Conservation (phyloP, 2,888 invertebrate genomes). For the Acronicta leporina region DNA sequence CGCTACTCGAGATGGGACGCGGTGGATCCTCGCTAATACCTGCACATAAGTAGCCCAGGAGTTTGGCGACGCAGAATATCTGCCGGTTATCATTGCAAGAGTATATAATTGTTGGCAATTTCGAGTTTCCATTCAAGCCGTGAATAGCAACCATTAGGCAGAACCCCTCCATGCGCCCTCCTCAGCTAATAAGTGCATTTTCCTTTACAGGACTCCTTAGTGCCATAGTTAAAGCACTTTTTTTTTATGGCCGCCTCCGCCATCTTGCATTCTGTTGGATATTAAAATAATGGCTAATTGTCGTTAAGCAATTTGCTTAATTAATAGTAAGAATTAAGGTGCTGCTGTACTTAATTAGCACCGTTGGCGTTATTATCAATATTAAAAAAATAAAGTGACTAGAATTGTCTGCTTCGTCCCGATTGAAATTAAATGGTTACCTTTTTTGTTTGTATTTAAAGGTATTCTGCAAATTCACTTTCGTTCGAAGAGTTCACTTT, state of each 20-base stretch:
- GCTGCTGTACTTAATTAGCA: slow-evolving; percentile 21
- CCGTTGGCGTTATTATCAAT: slow-evolving; percentile 12
- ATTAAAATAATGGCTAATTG: slow-evolving; percentile 74
- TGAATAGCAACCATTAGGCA: slow-evolving; percentile 88
- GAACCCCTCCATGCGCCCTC: slow-evolving; percentile 82
- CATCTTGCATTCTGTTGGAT: slow-evolving; percentile 66
- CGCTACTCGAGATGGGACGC: slow-evolving; percentile 17
- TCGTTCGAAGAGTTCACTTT: too few relatives aligned
- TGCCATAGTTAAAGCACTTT: slow-evolving; percentile 81
- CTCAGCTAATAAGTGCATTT: slow-evolving; percentile 88
- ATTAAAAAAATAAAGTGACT: slow-evolving; percentile 6
- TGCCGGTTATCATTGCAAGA: slow-evolving; percentile 86
- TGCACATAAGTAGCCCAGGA: slow-evolving; percentile 64
- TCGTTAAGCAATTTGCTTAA: slow-evolving; percentile 73
- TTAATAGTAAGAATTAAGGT: slow-evolving; percentile 57
- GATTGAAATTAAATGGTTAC: too few relatives aligned
- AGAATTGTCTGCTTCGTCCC: too few relatives aligned
- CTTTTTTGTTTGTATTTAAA: too few relatives aligned
- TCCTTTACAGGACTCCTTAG: slow-evolving; percentile 85
- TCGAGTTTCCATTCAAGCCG: slow-evolving; percentile 84
- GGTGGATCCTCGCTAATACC: slow-evolving; percentile 51
- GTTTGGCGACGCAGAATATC: slow-evolving; percentile 78
- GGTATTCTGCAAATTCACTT: too few relatives aligned
- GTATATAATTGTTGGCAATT: slow-evolving; percentile 89
- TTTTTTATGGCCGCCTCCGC: slow-evolving; percentile 61